Evolutionary conservation across 2,797 vertebrate species (phyloP), one percentile per base, ranked within the genome.

Genomic region (Fratercula arctica): DNA sequence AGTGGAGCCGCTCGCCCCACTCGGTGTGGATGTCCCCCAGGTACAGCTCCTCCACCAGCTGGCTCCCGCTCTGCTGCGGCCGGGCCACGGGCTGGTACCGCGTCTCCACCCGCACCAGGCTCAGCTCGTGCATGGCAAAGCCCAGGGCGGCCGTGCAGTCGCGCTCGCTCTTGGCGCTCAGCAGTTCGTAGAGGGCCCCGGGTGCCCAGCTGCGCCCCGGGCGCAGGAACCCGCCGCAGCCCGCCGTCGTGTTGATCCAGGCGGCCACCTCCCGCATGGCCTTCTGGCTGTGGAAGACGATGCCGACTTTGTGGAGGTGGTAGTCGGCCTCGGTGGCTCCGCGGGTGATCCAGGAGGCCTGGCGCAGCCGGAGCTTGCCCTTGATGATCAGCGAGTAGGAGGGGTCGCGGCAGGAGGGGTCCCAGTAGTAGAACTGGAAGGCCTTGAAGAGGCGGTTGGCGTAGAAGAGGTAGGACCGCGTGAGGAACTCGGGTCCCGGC

Each of bases 401-500:
- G 0, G 99, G 99, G 8, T 98, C 91, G 51, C 73, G 97, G 79
- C 99, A 99, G 43, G 96, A 78, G 16, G 98, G 98, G 97, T 99
- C 99, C 18, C 95, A 53, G 97, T 99, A 99, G 97, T 99, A 99
- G 98, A 99, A 99, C 97, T 99, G 99, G 82, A 98, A 96, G 20
- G 98, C 99, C 48, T 98, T 98, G 98, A 99, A 99, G 90, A 99
- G 97, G 66, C 98, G 97, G 95, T 97, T 98, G 72, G 98, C 80
- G 46, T 98, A 98, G 96, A 99, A 99, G 77, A 98, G 98, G 97
- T 99, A 99, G 87, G 98, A 99, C 11, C 98, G 98, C 88, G 98
- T 98, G 61, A 99, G 98, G 97, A 99, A 99, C 98, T 99, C 99
- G 1, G 99, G 99, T 26, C 99, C 99, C 0, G 99, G 98, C 6